phyloP scores from a whole-genome alignment of 2,888 invertebrate species.

The Drosophila pullipes region DNA sequence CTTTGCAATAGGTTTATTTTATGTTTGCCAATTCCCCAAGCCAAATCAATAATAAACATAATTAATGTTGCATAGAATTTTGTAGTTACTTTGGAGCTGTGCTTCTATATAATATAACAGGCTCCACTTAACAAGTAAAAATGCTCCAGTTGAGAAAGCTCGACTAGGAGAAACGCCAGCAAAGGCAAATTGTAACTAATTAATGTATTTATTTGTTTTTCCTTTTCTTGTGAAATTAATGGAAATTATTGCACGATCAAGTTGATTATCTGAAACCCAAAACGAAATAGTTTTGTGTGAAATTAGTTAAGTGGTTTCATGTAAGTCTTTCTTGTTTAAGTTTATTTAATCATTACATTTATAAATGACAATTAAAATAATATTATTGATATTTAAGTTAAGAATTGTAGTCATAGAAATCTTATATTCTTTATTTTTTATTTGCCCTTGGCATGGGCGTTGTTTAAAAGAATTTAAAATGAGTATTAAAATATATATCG shows the following conservation, averaged over 20 bases:
- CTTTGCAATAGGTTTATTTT: neutral
- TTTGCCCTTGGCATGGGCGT: neutral
- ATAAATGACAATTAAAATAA: neutral
- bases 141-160: neutral
- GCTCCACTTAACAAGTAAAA: neutral
- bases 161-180: neutral
- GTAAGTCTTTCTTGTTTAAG: too few species aligned
- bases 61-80: neutral
- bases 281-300: neutral
- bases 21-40: slow-evolving; percentile 2
- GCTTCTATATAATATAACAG: neutral
- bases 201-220: neutral
- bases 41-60: neutral
- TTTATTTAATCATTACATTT: neutral
- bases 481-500: neutral
- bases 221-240: neutral
- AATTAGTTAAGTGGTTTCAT: neutral
- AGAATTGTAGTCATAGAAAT: neutral
- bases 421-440: neutral
- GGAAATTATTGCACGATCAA: neutral
- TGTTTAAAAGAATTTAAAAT: neutral
- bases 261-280: neutral
- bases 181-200: neutral
- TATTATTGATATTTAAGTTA: neutral
- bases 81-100: neutral